Base-by-base conservation (phyloP, 2,797 vertebrate species). In the Pitangus sulphuratus region DNA sequence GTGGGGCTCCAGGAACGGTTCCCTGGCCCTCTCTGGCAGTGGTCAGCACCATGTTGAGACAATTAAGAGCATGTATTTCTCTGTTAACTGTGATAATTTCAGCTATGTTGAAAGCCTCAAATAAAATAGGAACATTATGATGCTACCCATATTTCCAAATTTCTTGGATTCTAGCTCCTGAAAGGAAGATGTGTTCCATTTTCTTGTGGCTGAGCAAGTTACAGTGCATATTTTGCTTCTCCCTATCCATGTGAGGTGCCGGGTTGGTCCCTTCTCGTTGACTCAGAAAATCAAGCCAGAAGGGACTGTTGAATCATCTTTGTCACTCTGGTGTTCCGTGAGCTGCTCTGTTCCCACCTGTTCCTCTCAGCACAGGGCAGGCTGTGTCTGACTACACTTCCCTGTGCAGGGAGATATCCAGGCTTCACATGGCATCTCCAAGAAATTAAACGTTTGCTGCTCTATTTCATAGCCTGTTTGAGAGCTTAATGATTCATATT, bases 401-500 rank as follows among this genome's bases (percentile, higher is more conserved):
- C 45, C 60, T 54, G 18, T 45, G 72, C 84, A 74, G 62, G 44
- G 70, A 22, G 42, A 6, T 25, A 56, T 19, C 50, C 54, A 42
- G 39, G 10, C 62, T 69, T 82, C 82, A 15, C 4, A 2, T 69
- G 70, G 42, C 54, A 40, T 47, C 39, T 71, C 61, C 53, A 35
- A 81, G 84, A 87, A 54, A 37, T 85, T 26, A 60, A 65, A 78
- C 0, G 0, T 81, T 90, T 76, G 37, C 87, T 91, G 71, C 88
- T 92, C 69, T 96, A 7, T 79, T 87, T 70, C 78, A 45, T 70
- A 75, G 60, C 50, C 35, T 88, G 42, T 50, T 90, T 1, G 3
- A 64, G 87, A 86, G 50, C 78, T 78, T 81, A 95, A 88, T 90
- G 89, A 93, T 91, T 95, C 61, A 37, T 76, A 66, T 80, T 33